Evolutionary conservation across 2,797 vertebrate genomes (phyloP).

Genomic region (Chelmon rostratus): DNA sequence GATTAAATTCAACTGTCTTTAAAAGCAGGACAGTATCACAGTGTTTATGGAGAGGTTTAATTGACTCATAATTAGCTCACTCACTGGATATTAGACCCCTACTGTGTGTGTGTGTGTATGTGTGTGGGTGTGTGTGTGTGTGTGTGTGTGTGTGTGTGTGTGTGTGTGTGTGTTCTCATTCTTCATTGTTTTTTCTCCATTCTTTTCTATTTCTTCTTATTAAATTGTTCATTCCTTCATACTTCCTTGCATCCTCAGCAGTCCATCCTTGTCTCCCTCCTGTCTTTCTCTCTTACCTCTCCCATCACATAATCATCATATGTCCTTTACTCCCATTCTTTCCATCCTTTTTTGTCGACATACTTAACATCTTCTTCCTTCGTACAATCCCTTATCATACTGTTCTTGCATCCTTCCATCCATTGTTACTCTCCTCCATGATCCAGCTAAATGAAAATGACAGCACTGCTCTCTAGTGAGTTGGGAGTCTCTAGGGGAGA

Average conservation of each 20-base stretch:
- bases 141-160: not conserved
- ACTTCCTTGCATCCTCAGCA: not conserved
- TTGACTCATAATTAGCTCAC: constrained; percentile 26
- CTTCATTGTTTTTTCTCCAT: not conserved
- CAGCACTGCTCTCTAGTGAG: not conserved
- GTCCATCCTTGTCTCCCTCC: not conserved
- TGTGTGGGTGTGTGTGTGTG: constrained; percentile 1
- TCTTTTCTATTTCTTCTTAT: not conserved
- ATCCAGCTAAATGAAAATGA: not conserved
- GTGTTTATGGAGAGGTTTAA: constrained; percentile 27
- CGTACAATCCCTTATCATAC: not conserved
- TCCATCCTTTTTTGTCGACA: not conserved
- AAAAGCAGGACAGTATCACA: constrained; percentile 11
- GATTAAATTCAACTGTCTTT: not conserved
- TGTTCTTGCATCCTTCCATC: no score
- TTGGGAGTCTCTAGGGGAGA: not conserved
- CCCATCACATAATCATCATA: not conserved
- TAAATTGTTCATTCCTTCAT: not conserved
- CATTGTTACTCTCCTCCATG: not conserved
- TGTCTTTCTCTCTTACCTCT: not conserved
- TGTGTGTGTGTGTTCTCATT: no score
- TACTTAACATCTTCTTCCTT: not conserved
- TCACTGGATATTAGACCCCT: not conserved
- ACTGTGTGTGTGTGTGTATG: constrained; percentile 6
- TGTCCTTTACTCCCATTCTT: not conserved